Evolutionary conservation across 2,797 vertebrate species (phyloP).

Genomic region (Helostoma temminkii): DNA sequence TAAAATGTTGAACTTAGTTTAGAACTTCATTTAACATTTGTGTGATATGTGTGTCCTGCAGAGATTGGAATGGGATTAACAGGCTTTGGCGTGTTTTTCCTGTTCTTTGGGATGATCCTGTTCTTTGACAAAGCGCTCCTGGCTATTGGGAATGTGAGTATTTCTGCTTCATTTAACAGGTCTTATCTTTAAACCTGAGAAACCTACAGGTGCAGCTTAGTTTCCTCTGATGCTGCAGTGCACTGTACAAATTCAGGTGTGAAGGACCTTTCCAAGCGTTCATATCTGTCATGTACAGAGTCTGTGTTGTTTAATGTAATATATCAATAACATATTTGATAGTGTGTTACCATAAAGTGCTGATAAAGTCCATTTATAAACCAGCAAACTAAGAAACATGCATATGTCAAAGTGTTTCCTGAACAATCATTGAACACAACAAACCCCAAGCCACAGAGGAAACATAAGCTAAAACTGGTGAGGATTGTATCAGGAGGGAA

Average conservation of each 20-base stretch:
- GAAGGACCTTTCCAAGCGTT: too few relatives aligned
- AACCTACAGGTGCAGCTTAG: background rate
- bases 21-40: background rate
- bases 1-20: background rate
- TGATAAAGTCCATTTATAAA: background rate
- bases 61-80: conserved; percentile 98
- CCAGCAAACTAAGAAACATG: too few relatives aligned
- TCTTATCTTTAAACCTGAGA: conserved; percentile 8
- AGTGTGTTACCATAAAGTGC: background rate
- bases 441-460: too few relatives aligned
- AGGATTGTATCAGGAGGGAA: too few relatives aligned
- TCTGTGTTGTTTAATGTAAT: background rate
- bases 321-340: background rate
- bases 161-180: background rate
- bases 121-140: conserved; percentile 98
- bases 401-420: too few relatives aligned
- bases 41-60: conserved; percentile 72
- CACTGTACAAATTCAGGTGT: too few relatives aligned
- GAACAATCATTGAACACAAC: too few relatives aligned
- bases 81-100: conserved; percentile 97
- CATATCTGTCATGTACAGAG: background rate
- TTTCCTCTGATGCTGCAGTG: background rate
- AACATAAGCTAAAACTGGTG: too few relatives aligned
- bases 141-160: conserved; percentile 97
- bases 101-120: conserved; percentile 98